A percentile compares a stretch with the other conserved stretches of the same genome.
Evolutionary conservation across 1,140 invertebrate species (phyloP).

Genomic region (Nilaparvata lugens): DNA sequence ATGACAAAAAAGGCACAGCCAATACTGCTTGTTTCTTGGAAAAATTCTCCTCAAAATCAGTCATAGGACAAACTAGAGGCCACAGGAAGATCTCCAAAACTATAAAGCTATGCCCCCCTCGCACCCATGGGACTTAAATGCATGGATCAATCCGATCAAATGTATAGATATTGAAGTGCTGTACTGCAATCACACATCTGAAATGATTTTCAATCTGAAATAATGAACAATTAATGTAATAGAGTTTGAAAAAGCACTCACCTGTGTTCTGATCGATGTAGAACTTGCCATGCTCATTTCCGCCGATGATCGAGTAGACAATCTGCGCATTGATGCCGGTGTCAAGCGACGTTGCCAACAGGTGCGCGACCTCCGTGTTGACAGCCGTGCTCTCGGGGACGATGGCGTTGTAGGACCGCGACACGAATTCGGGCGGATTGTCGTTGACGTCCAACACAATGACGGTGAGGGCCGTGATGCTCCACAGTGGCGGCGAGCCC

Average conservation of each 20-base stretch:
- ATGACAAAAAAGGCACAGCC: too few species aligned
- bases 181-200: too few species aligned
- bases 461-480: slow-evolving; percentile 45
- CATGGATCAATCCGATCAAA: too few species aligned
- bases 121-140: too few species aligned
- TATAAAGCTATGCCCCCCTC: too few species aligned
- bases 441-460: slow-evolving; percentile 80
- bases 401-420: slow-evolving; percentile 51
- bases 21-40: too few species aligned
- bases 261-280: slow-evolving; percentile 52
- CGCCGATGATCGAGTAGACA: slow-evolving; percentile 78
- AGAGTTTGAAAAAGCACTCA: slow-evolving; percentile 1
- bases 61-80: too few species aligned
- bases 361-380: slow-evolving; percentile 66
- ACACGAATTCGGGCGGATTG: slow-evolving; percentile 85
- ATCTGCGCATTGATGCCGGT: slow-evolving; percentile 89
- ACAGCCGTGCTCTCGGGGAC: slow-evolving; percentile 65
- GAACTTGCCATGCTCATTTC: slow-evolving; percentile 82
- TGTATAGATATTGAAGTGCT: too few species aligned
- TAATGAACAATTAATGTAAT: neutral
- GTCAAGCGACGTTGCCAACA: slow-evolving; percentile 86
- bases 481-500: slow-evolving; percentile 57
- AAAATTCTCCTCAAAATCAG: too few species aligned
- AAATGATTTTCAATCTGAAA: too few species aligned
- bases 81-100: too few species aligned